phyloP scores from a whole-genome alignment of 2,113 vertebrate genomes.

The Colius striatus region DNA sequence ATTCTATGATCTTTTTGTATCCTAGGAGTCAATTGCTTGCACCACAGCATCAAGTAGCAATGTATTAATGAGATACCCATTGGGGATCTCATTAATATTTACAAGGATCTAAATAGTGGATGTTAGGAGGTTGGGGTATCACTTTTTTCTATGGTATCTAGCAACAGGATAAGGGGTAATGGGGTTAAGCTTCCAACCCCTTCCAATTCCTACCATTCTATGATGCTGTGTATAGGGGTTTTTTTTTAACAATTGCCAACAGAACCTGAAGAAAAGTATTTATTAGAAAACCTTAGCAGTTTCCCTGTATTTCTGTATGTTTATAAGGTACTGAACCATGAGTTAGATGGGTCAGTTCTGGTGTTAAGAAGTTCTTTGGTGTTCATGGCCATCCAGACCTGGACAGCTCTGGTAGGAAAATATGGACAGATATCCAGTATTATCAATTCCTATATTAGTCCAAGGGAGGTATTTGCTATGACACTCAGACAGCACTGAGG shows the following conservation, averaged over 20 bases:
- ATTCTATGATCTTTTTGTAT: not conserved
- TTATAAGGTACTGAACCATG: not conserved
- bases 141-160: too few species aligned
- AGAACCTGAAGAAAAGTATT: too few species aligned
- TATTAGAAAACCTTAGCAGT: not conserved
- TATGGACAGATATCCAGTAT: fast-evolving
- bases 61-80: not conserved
- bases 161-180: too few species aligned
- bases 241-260: too few species aligned
- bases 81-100: too few species aligned
- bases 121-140: too few species aligned
- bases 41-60: not conserved
- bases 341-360: not conserved
- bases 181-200: too few species aligned
- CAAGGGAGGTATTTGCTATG: not conserved
- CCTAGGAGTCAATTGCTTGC: not conserved
- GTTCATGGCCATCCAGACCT: not conserved
- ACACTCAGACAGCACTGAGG: not conserved
- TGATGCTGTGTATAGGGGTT: too few species aligned
- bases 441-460: not conserved
- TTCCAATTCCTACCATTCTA: too few species aligned
- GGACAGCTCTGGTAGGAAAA: not conserved
- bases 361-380: not conserved
- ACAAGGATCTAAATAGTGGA: too few species aligned
- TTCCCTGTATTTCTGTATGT: not conserved